Evolutionary conservation across 2,888 invertebrate genomes (phyloP), one percentile per base, ranked within the genome.

Genomic region (Xanthorhoe spadicearia): DNA sequence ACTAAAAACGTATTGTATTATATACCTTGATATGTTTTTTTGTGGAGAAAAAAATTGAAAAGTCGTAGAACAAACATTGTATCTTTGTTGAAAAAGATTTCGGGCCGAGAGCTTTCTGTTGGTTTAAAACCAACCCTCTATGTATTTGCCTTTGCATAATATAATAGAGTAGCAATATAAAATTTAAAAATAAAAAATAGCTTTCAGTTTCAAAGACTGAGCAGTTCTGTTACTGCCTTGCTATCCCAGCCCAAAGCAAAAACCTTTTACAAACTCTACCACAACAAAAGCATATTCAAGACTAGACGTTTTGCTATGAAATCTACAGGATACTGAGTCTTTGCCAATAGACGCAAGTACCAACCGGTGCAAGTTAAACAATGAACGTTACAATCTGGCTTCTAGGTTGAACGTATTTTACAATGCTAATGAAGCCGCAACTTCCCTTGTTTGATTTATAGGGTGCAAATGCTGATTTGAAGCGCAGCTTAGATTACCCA

Each of bases 381-480:
- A 56, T 60, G 56, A 32, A 56, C 61, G 52, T 56, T 61, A 46
- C 23, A 52, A 35, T 35, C 65, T 65, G 56, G 59, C 51, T 56
- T 48, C 56, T 57, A 48, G 52, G 52, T 66, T 61, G 51, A 66
- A 50, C 68, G 59, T 67, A 65, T 61, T 70, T 67, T 70, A 69
- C 72, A 72, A 64, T 70, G 65, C 65, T 67, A 67, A 72, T 70
- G 67, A 70, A 68, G 59, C 49, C 53, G 62, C 57, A 53, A 62
- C 68, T 62, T 66, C 64, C 61, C 35, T 49, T 52, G 70, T 72
- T 70, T 72, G 72, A 72, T 66, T 64, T 62, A 55, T 59, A 38
- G 63, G n/a, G 59, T 67, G 59, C 52, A 53, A 64, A 60, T 60
- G 50, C 55, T 49, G 59, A 54, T 59, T 50, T 19, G 35, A 38